These are phyloP conservation scores for Oncorhynchus gorbuscha DNA, from an alignment of 2,113 vertebrate species.

Conservation along the genomic window DNA sequence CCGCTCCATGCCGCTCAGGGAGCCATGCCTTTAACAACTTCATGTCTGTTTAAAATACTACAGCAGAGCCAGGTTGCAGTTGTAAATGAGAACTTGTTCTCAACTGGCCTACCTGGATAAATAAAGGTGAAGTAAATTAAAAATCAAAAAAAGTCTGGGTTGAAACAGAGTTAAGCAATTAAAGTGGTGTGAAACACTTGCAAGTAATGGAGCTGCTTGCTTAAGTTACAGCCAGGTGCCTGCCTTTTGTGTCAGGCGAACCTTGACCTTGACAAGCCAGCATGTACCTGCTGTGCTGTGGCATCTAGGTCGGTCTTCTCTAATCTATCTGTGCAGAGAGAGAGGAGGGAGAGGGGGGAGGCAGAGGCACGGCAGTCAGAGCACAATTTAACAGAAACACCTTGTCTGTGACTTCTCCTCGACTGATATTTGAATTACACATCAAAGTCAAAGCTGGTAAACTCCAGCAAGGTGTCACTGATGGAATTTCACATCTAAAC, in stretches of 20 bases:
- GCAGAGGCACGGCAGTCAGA: background rate
- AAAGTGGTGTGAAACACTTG: constrained; percentile 14
- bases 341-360: background rate
- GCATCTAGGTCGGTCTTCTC: constrained; percentile 13
- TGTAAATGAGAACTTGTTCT: no score
- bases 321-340: constrained; percentile 13
- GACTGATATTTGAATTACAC: constrained; percentile 1
- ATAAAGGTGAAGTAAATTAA: no score
- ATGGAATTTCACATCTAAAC: constrained; percentile 25
- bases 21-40: constrained; percentile 5
- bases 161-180: constrained; percentile 37
- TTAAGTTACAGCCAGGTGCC: constrained; percentile 24
- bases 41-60: constrained; percentile 43
- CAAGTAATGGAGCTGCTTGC: constrained; percentile 19
- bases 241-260: constrained; percentile 30
- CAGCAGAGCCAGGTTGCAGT: background rate
- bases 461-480: constrained; percentile 1
- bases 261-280: constrained; percentile 40
- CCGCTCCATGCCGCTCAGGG: constrained; percentile 28
- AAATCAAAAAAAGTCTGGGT: background rate
- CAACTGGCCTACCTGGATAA: no score
- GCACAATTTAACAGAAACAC: constrained; percentile 9
- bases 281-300: constrained; percentile 27
- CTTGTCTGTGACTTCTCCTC: background rate
- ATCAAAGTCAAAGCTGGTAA: constrained; percentile 4